A percentile compares a stretch with the other conserved stretches of the same genome.
Evolutionary conservation across 2,888 invertebrate genomes (phyloP).

Genomic region (Globia sparganii): DNA sequence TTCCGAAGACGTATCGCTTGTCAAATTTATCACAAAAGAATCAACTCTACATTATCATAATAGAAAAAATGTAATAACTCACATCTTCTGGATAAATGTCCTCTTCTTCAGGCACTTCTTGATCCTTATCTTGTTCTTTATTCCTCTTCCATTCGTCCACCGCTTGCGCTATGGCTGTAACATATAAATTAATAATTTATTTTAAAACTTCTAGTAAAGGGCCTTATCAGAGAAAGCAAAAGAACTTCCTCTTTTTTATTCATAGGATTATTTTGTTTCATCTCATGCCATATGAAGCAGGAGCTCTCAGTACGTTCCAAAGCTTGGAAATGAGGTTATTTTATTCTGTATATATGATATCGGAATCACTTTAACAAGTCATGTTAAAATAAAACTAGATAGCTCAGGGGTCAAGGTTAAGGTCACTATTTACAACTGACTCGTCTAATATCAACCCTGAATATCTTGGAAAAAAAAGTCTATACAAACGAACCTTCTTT

Average conservation of each 20-base stretch:
- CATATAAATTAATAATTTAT: neutral
- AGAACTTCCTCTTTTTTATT: neutral
- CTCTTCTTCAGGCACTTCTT: slow-evolving; percentile 92
- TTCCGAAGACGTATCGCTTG: too few species aligned
- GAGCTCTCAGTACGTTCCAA: neutral
- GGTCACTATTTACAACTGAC: neutral
- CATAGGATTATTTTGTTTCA: neutral
- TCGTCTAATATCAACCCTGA: neutral
- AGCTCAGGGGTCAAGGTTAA: neutral
- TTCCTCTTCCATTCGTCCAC: slow-evolving; percentile 94
- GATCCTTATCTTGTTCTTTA: slow-evolving; percentile 88
- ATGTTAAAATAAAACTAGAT: neutral
- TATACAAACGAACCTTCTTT: slow-evolving; percentile 89
- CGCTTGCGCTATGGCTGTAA: slow-evolving; percentile 86
- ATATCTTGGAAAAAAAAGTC: neutral
- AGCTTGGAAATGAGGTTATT: neutral
- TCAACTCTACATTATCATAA: too few species aligned
- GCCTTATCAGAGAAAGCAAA: neutral
- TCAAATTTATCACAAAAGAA: too few species aligned
- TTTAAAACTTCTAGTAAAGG: neutral
- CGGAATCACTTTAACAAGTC: neutral
- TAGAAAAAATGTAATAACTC: slow-evolving; percentile 71
- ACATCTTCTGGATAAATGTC: slow-evolving; percentile 92
- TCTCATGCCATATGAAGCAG: neutral
- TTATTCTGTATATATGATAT: neutral